A percentile compares a stretch with the other conserved stretches of the same genome.
Evolutionary conservation across 2,113 vertebrate genomes (phyloP).

Genomic region (Poeciliopsis prolifica): DNA sequence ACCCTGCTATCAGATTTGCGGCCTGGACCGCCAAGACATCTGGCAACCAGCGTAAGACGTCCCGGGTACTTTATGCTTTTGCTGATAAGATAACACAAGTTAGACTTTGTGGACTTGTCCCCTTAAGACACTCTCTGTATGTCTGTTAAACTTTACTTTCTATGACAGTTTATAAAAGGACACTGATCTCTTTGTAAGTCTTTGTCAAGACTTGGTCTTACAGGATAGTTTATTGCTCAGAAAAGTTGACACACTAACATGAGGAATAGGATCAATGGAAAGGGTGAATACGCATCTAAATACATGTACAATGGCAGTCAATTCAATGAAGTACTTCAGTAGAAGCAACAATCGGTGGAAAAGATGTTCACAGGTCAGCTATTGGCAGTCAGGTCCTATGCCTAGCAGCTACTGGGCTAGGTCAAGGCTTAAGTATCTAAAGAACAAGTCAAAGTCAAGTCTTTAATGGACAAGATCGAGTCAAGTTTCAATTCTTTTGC

Average conservation of each 20-base stretch:
- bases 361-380: background rate
- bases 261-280: background rate
- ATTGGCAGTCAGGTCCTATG: background rate
- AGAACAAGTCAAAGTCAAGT: background rate
- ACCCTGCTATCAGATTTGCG: constrained; percentile 22
- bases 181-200: background rate
- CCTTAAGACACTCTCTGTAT: background rate
- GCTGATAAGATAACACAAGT: constrained; percentile 45
- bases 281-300: background rate
- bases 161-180: background rate
- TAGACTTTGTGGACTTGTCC: background rate
- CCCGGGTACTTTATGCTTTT: constrained; percentile 19
- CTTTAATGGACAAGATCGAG: background rate
- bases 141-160: constrained; percentile 11
- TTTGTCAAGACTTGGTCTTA: background rate
- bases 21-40: constrained; percentile 9
- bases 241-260: background rate
- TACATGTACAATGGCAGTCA: no score
- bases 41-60: constrained; percentile 18
- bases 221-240: background rate
- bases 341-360: background rate
- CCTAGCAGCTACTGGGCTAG: background rate
- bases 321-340: background rate
- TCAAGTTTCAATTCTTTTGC: background rate
- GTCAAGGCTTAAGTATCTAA: background rate